Evolutionary conservation across 2,797 vertebrate genomes (phyloP), one percentile per base, ranked within the genome.

Genomic region (Enteromius afrohamiltoni): DNA sequence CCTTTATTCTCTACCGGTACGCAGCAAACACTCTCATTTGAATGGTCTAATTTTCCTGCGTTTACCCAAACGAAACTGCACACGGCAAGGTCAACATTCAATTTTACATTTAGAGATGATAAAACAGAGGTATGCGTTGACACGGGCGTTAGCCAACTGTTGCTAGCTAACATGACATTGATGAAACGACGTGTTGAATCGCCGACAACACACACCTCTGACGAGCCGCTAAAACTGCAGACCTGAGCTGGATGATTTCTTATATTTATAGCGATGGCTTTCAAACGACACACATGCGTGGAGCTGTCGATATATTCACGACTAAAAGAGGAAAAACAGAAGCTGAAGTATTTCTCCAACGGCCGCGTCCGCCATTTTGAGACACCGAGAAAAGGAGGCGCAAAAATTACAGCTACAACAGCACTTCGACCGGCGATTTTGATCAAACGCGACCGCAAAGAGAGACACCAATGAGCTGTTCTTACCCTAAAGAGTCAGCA

Each of bases 361-460:
- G 96, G 96, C 95, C 96, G 29, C 94, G 89, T 94, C 97, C 96
- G 97, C 97, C 97, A 99, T 98, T 99, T 99, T 98, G 97, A 97
- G 97, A 96, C 94, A 95, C 90, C 40, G 91, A 92, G 93, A 60
- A 95, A 94, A 96, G 94, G 94, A 96, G 95, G 93, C 92, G 93
- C 90, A 94, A 81, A 90, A 92, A 77, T 93, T 92, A 93, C 91
- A 93, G 95, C 95, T 95, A 96, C 95, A 95, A 95, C 95, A 60
- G 94, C 94, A 95, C 94, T 95, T 92, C 91, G 86, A 83, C 75
- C 87, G 89, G 89, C 89, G 90, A 89, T 83, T 90, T 90, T 91
- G 84, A 89, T 90, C 87, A 81, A 67, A 83, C 82, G 76, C 45
- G 19, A 42, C 34, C 58, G 19, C 21, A 40, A 40, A 70, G 8